Conservation (phyloP, 2,888 invertebrate species). For the Tipula unca region DNA sequence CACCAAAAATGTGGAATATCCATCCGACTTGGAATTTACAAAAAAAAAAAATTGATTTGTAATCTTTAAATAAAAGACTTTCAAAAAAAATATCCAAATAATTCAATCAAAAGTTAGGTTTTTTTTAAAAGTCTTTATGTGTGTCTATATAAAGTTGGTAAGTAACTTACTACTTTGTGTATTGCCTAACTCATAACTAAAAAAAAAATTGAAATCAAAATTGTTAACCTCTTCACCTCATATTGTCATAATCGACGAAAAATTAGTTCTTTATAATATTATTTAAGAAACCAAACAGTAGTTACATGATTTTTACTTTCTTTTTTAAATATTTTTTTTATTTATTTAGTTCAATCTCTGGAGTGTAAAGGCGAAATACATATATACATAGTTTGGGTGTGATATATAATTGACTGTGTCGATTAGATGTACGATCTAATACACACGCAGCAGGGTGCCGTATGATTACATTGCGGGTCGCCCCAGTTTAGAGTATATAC, state of each 20-base stretch:
- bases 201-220: not conserved
- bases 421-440: too few species aligned
- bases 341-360: not conserved
- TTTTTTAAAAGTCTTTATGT: not conserved
- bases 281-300: not conserved
- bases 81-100: not conserved
- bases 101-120: not conserved
- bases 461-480: too few species aligned
- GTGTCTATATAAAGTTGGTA: not conserved
- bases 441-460: too few species aligned
- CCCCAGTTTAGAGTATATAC: too few species aligned
- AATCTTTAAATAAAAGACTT: not conserved
- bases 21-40: not conserved
- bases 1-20: not conserved
- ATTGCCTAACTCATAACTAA: not conserved
- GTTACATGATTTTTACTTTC: constrained; percentile 14
- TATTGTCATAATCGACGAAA: constrained; percentile 8
- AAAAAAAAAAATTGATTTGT: not conserved
- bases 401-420: not conserved
- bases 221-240: not conserved
- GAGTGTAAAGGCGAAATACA: not conserved
- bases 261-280: not conserved
- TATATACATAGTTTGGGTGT: not conserved
- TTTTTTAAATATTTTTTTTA: not conserved
- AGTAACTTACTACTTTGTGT: not conserved